Percentiles rank a stretch among this genome's conserved stretches.
phyloP scores from a whole-genome alignment of 2,113 vertebrate species.

The Phylloscopus whistleri region DNA sequence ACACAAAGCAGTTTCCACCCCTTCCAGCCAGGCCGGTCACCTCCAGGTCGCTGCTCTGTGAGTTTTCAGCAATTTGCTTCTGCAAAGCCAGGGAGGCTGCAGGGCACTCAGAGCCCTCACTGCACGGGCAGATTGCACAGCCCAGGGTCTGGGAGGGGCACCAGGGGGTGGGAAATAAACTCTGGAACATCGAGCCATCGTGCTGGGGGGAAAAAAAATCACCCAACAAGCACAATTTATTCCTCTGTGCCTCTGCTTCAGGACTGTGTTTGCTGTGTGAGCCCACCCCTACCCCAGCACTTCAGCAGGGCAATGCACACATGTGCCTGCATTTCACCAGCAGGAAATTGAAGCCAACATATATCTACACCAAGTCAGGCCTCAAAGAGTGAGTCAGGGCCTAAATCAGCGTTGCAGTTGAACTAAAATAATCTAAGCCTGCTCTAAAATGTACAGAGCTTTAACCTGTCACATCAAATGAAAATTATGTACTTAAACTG shows the following conservation, averaged over 20 bases:
- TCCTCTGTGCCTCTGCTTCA: neutral
- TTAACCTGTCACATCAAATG: conserved; percentile 52
- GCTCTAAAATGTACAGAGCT: conserved; percentile 17
- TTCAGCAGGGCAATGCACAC: neutral
- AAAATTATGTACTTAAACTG: conserved; percentile 46
- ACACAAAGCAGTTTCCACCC: neutral
- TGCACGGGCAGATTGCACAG: neutral
- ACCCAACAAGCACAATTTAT: neutral
- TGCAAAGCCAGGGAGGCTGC: neutral
- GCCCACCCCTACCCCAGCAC: neutral
- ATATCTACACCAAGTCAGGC: neutral
- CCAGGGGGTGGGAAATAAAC: neutral
- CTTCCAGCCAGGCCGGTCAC: neutral
- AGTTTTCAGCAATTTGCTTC: neutral
- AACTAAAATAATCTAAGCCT: conserved; percentile 40
- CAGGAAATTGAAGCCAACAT: neutral
- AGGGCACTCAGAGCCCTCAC: neutral
- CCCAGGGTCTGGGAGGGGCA: neutral
- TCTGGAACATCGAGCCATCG: neutral
- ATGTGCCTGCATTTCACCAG: neutral
- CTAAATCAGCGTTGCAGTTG: neutral
- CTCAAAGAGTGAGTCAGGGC: conserved; percentile 22
- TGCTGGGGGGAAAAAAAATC: neutral
- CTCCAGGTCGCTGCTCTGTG: neutral
- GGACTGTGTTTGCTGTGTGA: neutral